Evolutionary conservation across 2,888 invertebrate genomes (phyloP), one percentile per base, ranked within the genome.

Genomic region (Lithophane socia): DNA sequence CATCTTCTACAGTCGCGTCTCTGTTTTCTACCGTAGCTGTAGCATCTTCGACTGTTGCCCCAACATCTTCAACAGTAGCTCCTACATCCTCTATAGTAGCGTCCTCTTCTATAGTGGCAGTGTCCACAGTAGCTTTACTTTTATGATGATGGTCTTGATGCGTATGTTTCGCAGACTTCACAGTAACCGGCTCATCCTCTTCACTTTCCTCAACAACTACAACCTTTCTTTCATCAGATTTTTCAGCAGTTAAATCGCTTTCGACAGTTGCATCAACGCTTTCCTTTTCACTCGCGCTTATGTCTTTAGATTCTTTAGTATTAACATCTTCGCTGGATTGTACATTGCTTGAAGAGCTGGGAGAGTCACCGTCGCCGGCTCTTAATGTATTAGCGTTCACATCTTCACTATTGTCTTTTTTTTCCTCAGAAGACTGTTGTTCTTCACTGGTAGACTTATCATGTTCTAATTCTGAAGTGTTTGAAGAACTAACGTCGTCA

Each of bases 381-480:
- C 61, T 63, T 44, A 82, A 10, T 9, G 47, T 13, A 44, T 82
- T 80, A 8, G 12, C 68, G n/a, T 64, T 72, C 2, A 13, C 24
- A 7, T 68, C 56, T 1, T 67, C 84, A 56, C 68, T 84, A 49
- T 61, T 52, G 10, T 58, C 47, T 0, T 1, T 60, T 2, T 56
- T 73, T 13, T 85, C 85, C 3, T 82, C 82, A 16, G 61, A 73
- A 24, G 82, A 82, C 16, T 69, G 82, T 1, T 77, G 85, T 29
- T 83, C 82, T 21, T 82, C 83, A 1, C 85, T 85, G 9, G 82
- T 75, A 49, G 66, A 80, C 24, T 82, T 82, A 21, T 84, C 80
- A 5, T 67, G 82, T 56, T 85, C 85, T 5, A 60, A 10, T 58
- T 81, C 70, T 12, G 85, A 80, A 0, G 68, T 69, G 3, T 85